phyloP scores from a whole-genome alignment of 2,888 invertebrate genomes.

The Cecidostiba fungosa region DNA sequence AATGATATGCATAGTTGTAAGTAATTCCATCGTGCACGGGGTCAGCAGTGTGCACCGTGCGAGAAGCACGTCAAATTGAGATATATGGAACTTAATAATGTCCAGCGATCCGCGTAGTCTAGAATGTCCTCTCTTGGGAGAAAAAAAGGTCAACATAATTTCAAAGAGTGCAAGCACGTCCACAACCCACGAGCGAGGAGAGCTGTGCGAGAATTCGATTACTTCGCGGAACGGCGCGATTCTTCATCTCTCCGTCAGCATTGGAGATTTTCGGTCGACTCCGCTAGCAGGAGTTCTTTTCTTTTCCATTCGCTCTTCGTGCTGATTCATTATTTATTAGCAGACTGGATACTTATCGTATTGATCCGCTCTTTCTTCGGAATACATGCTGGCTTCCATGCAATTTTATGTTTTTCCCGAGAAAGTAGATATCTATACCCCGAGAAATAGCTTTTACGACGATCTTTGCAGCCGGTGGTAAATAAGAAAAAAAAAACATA shows the following conservation, averaged over 20 bases:
- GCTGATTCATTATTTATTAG: constrained; percentile 56
- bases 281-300: constrained; percentile 16
- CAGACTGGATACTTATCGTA: constrained; percentile 45
- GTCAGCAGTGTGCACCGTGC: not conserved
- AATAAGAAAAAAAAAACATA: no score
- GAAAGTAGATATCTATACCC: no score
- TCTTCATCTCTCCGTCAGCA: constrained; percentile 50
- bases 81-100: constrained; percentile 70
- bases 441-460: no score
- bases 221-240: constrained; percentile 44
- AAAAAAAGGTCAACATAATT: constrained; percentile 46
- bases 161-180: constrained; percentile 37
- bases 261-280: constrained; percentile 43
- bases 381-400: not conserved
- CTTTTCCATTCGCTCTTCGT: not conserved
- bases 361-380: constrained; percentile 30
- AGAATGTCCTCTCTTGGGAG: not conserved
- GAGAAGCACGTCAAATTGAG: constrained; percentile 50
- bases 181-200: not conserved
- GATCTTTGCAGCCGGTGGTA: no score
- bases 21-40: not conserved
- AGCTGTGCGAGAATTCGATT: constrained; percentile 57
- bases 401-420: no score
- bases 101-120: constrained; percentile 57
- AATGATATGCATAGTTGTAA: not conserved